A percentile compares a stretch with the other conserved stretches of the same genome.
phyloP scores from a whole-genome alignment of 2,797 vertebrate genomes.

The Chromobotia macracanthus region DNA sequence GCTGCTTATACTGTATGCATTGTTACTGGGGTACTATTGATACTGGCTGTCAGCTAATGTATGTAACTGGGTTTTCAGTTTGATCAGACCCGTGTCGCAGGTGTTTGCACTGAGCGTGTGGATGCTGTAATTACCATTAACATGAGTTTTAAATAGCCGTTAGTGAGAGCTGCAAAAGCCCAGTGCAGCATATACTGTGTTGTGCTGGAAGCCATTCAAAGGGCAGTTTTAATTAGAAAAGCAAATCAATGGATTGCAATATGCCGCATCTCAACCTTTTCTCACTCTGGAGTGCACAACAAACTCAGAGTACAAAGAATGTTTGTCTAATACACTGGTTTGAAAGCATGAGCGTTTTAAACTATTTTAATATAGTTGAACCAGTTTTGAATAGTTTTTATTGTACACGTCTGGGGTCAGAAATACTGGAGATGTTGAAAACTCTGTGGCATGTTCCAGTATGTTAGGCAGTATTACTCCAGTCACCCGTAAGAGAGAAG shows the following conservation, averaged over 20 bases:
- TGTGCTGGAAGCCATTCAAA: slow-evolving; percentile 56
- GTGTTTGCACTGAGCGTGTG: too few species aligned
- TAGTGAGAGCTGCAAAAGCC: slow-evolving; percentile 24
- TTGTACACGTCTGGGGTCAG: not conserved
- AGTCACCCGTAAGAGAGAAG: slow-evolving; percentile 25
- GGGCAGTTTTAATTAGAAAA: slow-evolving; percentile 54
- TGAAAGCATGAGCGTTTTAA: slow-evolving; percentile 1
- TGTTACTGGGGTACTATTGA: not conserved
- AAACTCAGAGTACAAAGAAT: slow-evolving; percentile 50
- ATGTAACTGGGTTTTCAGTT: slow-evolving; percentile 3
- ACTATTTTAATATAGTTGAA: not conserved
- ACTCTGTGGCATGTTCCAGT: slow-evolving; percentile 18
- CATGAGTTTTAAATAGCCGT: slow-evolving; percentile 48
- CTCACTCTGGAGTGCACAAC: slow-evolving; percentile 36
- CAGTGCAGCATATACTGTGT: slow-evolving; percentile 28
- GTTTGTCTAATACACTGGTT: not conserved
- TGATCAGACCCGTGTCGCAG: too few species aligned
- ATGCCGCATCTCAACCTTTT: slow-evolving; percentile 29
- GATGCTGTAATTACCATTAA: slow-evolving; percentile 50
- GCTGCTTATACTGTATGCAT: not conserved
- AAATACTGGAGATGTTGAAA: not conserved
- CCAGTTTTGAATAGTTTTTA: not conserved
- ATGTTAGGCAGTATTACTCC: slow-evolving; percentile 29
- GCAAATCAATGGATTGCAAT: slow-evolving; percentile 58
- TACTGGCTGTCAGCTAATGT: not conserved